phyloP scores from a whole-genome alignment of 2,113 vertebrate genomes.

The Strigops habroptila region DNA sequence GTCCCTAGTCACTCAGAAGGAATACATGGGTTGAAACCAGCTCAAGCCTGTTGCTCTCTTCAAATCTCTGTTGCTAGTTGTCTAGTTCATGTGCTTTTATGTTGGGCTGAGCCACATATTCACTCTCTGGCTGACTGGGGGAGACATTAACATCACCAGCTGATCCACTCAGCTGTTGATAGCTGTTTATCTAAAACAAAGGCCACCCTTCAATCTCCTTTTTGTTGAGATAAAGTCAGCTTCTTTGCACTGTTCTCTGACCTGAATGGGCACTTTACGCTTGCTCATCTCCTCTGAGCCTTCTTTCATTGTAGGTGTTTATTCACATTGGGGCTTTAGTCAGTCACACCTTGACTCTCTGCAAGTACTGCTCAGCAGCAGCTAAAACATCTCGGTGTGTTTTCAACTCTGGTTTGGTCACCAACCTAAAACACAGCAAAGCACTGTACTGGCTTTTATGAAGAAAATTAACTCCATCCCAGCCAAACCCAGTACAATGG shows the following conservation, averaged over 20 bases:
- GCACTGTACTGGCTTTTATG: neutral
- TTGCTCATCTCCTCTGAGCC: neutral
- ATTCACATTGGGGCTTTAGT: neutral
- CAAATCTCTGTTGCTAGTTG: accelerated
- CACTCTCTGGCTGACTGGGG: neutral
- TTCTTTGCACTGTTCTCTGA: neutral
- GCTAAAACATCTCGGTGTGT: neutral
- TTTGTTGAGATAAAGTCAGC: neutral
- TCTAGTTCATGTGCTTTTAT: neutral
- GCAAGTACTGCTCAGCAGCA: neutral
- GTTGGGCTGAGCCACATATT: neutral
- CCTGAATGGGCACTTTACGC: neutral
- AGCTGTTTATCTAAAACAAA: neutral
- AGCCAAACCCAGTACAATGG: neutral
- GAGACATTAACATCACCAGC: neutral
- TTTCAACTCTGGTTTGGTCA: neutral
- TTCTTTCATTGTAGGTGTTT: neutral
- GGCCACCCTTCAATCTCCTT: neutral
- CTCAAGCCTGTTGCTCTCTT: neutral
- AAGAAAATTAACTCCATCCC: neutral
- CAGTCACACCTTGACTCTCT: neutral
- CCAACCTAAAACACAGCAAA: neutral
- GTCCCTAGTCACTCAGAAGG: neutral
- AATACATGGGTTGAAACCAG: neutral
- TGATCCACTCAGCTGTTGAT: neutral